These are phyloP conservation scores for Cromileptes altivelis DNA, from an alignment of 2,113 vertebrate species.

Conservation along the genomic window DNA sequence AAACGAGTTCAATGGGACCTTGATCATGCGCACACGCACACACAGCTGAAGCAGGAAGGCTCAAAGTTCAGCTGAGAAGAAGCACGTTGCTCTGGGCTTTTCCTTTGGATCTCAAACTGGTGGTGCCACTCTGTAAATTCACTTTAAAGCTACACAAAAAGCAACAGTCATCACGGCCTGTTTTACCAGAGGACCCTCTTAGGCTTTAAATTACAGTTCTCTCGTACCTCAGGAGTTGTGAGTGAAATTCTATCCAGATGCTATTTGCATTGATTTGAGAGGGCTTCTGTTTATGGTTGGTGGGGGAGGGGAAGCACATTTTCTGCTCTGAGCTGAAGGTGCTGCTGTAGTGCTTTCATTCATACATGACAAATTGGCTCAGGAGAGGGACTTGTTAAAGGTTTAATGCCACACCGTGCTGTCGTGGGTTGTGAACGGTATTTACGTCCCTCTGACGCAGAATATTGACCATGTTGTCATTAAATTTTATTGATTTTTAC, in stretches of 20 bases:
- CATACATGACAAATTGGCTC: slow-evolving; percentile 33
- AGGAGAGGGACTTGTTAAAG: slow-evolving; percentile 19
- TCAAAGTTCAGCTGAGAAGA: slow-evolving; percentile 17
- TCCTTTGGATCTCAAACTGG: slow-evolving; percentile 11
- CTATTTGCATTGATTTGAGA: slow-evolving; percentile 54
- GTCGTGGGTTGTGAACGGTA: slow-evolving; percentile 26
- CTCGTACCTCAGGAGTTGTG: slow-evolving; percentile 51
- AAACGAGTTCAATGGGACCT: not conserved
- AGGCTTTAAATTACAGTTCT: slow-evolving; percentile 58
- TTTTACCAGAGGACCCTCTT: slow-evolving; percentile 14
- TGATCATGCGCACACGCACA: not conserved
- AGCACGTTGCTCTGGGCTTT: slow-evolving; percentile 12
- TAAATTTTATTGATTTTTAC: slow-evolving; percentile 41
- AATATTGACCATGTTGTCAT: slow-evolving; percentile 52
- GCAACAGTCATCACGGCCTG: slow-evolving; percentile 3
- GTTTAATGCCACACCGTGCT: slow-evolving; percentile 2
- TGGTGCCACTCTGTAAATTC: slow-evolving; percentile 13
- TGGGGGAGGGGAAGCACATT: slow-evolving; percentile 1
- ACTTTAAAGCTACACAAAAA: slow-evolving; percentile 20
- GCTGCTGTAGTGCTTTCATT: slow-evolving; percentile 22
- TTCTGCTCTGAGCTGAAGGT: slow-evolving; percentile 41
- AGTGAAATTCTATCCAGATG: slow-evolving; percentile 59
- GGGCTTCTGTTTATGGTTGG: slow-evolving; percentile 28
- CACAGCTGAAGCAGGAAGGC: not conserved
- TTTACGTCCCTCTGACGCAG: slow-evolving; percentile 32